Evolutionary conservation across 2,113 vertebrate genomes (phyloP), one percentile per base, ranked within the genome.

Genomic region (Otus sunia): DNA sequence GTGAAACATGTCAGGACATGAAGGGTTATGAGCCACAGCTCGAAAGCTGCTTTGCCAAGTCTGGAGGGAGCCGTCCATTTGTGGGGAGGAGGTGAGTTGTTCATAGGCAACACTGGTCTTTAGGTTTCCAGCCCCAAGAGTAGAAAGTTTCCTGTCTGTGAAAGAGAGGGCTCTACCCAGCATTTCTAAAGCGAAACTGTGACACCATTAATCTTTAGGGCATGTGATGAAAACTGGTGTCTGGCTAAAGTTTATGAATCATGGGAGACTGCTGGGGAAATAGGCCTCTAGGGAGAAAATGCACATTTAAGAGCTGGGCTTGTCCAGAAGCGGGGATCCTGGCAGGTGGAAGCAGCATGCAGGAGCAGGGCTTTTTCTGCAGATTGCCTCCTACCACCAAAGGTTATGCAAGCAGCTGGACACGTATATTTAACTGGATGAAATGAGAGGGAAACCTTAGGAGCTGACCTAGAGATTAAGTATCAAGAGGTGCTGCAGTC

Each of bases 181-280:
- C n/a, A 23, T 74, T 82, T 52, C 81, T 30, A 32, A 81, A 84
- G 73, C 0, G 1, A 27, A 74, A 34, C 60, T 7, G 19, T 43
- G 59, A 69, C 63, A 58, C 66, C 43, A 52, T 68, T 11, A n/a
- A 81, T 68, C 88, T 85, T 78, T 9, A 67, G 39, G 69, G 69
- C 52, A 30, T 39, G 52, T 1, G 16, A 5, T 43, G 74, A 78
- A 93, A 81, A 63, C 37, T 52, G 20, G n/a, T 77, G 20, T 32
- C 79, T 94, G 59, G 32, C n/a, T 41, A 36, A 88, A 74, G 32
- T 62, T 73, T 81, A 71, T 71, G 60, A 89, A 91, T 77, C 86
- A 55, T 3, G 2, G 41, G 43, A 86, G 52, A 41, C 30, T 89
- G 79, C 63, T 84, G 91, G n/a, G 63, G 63, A 92, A 83, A 95